Evolutionary conservation across 2,797 vertebrate genomes (phyloP).

Genomic region (Heterohyrax brucei): DNA sequence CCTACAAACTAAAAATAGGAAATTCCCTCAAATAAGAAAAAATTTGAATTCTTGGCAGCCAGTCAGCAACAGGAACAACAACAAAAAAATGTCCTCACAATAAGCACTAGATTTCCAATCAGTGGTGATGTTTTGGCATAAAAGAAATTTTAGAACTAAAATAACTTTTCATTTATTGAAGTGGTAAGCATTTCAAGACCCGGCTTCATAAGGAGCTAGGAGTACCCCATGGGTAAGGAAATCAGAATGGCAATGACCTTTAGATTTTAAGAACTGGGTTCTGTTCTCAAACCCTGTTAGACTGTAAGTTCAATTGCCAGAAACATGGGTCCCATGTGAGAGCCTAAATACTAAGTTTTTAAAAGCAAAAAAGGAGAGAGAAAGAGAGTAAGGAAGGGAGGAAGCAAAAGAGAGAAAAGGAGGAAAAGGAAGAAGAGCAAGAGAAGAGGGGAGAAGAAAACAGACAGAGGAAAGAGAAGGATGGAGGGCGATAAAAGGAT

Average conservation of each 20-base stretch:
- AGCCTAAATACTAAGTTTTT: conserved; percentile 12
- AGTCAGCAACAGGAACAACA: neutral
- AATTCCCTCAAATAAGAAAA: neutral
- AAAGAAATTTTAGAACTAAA: conserved; percentile 9
- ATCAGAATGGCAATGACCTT: neutral
- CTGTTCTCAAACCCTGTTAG: neutral
- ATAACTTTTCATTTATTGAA: neutral
- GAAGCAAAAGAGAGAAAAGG: no score
- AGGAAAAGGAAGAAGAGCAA: no score
- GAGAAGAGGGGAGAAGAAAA: no score
- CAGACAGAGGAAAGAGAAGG: neutral
- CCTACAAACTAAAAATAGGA: neutral
- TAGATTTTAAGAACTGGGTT: neutral
- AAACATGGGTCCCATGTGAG: neutral
- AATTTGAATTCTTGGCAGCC: neutral
- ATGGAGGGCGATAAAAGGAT: neutral
- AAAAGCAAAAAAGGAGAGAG: neutral
- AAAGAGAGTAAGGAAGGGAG: no score
- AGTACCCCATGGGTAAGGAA: neutral
- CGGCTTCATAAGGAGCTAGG: neutral
- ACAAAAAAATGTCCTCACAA: neutral
- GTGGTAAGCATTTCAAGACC: neutral
- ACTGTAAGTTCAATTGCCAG: neutral
- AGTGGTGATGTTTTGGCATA: neutral
- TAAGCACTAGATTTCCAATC: neutral